Base-by-base conservation (phyloP, 2,113 vertebrate species). In the Gadus macrocephalus region DNA sequence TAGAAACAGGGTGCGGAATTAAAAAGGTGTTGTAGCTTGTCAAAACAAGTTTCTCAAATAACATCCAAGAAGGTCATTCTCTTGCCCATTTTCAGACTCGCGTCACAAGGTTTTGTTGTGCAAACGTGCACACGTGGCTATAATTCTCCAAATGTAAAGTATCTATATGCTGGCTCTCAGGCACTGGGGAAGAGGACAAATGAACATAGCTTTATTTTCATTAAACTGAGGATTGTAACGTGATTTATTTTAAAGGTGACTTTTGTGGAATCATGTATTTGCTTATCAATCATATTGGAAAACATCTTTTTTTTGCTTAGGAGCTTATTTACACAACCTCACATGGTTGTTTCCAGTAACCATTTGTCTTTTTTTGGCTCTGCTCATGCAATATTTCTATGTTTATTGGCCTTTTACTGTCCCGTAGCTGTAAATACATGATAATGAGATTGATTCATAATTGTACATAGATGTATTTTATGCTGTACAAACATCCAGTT, bases 381-480 rank as follows among this genome's bases (percentile, higher is more conserved):
- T 20, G 59, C 22, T 20, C 58, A 64, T 68, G 11, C 8, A 11
- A 58, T 67, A 35, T 59, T 55, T 4, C 38, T 59, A 35, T n/a
- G 59, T 35, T 74, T 69, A 20, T 65, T 15, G 0, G 64, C 28
- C 65, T 79, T 81, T 76, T 74, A 64, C 15, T 49, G n/a, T 72
- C 56, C 14, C 67, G 72, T 78, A 53, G 75, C 64, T 75, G 75
- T 87, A 35, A 35, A 79, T 67, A 82, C 78, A 85, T 64, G 64
- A 76, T 15, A 66, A 49, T 49, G 62, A 66, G 19, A 60, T 68
- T 28, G 66, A 67, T 11, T 64, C 27, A 68, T 71, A 82, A 78
- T 75, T 90, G 87, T 91, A 87, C 81, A 89, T 87, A 88, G 64
- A 72, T 90, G 83, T 89, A 87, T 80, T 89, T 19, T n/a, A 72